phyloP scores from a whole-genome alignment of 2,113 vertebrate species.

The Mystacornis crossleyi region DNA sequence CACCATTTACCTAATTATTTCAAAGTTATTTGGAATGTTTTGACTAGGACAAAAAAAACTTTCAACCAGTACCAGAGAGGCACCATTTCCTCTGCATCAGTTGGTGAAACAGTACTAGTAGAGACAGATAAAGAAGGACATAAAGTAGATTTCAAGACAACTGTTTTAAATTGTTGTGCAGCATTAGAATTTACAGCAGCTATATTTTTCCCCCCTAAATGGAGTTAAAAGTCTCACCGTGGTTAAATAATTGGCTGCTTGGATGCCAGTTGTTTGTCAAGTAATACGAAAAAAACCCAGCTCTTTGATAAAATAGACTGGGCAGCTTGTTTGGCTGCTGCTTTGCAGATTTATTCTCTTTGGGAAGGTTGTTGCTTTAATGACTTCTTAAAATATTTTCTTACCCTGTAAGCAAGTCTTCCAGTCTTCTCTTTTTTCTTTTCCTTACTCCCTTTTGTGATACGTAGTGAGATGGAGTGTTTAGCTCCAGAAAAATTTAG shows the following conservation, averaged over 20 bases:
- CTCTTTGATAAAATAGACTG: background rate
- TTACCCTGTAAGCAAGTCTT: background rate
- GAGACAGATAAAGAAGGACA: background rate
- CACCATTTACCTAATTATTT: background rate
- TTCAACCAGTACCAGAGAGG: background rate
- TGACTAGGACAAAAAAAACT: background rate
- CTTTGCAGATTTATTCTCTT: constrained; percentile 18
- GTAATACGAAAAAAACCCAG: background rate
- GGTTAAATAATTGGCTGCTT: constrained; percentile 16
- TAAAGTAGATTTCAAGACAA: background rate
- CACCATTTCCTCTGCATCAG: background rate
- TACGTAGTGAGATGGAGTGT: background rate
- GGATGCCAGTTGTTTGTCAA: constrained; percentile 11
- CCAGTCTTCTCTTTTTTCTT: background rate
- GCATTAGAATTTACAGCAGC: background rate
- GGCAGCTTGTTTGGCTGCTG: background rate
- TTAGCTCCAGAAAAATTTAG: constrained; percentile 6
- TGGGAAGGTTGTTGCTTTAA: background rate
- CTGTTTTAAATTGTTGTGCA: background rate
- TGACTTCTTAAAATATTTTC: constrained; percentile 27
- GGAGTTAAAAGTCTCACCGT: background rate
- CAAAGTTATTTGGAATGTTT: background rate
- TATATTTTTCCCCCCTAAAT: background rate
- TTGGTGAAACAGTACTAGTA: background rate
- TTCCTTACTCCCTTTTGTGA: background rate